Evolutionary conservation across 1,140 invertebrate genomes (phyloP).

Genomic region (Tyrophagus putrescentiae): DNA sequence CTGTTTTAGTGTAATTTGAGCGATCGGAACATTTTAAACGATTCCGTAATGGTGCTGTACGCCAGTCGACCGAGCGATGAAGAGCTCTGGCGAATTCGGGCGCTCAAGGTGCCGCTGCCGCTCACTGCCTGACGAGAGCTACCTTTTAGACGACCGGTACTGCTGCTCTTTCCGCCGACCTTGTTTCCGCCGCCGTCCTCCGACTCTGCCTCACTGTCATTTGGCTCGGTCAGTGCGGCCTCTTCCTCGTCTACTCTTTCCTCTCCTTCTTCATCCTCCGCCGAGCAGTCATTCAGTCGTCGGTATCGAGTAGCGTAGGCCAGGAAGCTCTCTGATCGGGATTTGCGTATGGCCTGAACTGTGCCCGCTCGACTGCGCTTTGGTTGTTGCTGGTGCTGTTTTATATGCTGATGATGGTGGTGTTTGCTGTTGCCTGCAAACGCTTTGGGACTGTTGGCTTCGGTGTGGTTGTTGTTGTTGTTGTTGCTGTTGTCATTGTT

Average conservation of each 20-base stretch:
- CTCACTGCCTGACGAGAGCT: too few relatives aligned
- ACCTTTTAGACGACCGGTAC: too few relatives aligned
- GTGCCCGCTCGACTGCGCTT: not conserved
- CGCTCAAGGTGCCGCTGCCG: not conserved
- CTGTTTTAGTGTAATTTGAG: slow-evolving; percentile 2
- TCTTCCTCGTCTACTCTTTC: not conserved
- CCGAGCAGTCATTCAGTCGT: not conserved
- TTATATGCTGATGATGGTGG: too few relatives aligned
- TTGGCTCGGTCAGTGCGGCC: not conserved
- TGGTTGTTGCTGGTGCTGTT: too few relatives aligned
- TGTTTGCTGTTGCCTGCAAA: too few relatives aligned
- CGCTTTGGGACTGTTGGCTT: too few relatives aligned
- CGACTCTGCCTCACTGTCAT: not conserved
- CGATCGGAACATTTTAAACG: slow-evolving; percentile 5
- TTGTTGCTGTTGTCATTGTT: not conserved
- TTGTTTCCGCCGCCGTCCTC: not conserved
- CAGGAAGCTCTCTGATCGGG: slow-evolving; percentile 3
- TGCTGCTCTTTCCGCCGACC: too few relatives aligned
- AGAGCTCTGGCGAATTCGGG: not conserved
- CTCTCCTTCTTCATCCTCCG: not conserved
- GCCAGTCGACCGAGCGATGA: not conserved
- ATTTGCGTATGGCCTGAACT: slow-evolving; percentile 2
- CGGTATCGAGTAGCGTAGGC: not conserved
- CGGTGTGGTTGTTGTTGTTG: not conserved
- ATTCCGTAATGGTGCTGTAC: not conserved